phyloP scores from a whole-genome alignment of 2,113 vertebrate species.

The Pipra filicauda region DNA sequence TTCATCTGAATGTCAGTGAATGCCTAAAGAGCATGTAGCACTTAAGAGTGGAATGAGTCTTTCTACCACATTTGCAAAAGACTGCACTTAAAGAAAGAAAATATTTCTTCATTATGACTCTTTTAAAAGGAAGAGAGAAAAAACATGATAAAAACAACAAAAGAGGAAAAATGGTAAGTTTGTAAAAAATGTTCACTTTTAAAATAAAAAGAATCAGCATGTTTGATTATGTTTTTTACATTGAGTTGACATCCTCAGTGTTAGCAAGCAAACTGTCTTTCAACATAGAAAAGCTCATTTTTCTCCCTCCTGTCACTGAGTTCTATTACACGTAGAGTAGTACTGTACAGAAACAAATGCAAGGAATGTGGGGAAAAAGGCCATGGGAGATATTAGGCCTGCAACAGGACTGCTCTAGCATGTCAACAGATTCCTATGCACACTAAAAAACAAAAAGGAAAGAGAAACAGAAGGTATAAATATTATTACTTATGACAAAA shows the following conservation, averaged over 20 bases:
- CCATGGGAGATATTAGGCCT: slow-evolving; percentile 60
- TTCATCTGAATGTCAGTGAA: slow-evolving; percentile 31
- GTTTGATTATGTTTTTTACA: not conserved
- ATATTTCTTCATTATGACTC: not conserved
- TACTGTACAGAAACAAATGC: slow-evolving; percentile 33
- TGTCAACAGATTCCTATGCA: slow-evolving; percentile 56
- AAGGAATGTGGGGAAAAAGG: slow-evolving; percentile 50
- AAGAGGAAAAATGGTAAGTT: not conserved
- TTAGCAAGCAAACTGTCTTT: not conserved
- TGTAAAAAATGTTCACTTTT: not conserved
- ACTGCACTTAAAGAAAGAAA: slow-evolving; percentile 21
- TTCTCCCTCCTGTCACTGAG: not conserved
- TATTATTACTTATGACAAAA: slow-evolving; percentile 1
- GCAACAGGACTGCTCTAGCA: slow-evolving; percentile 64
- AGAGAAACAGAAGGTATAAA: slow-evolving; percentile 53
- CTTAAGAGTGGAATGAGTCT: slow-evolving; percentile 46
- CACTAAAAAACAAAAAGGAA: not conserved
- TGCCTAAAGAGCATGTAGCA: slow-evolving; percentile 32
- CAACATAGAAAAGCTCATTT: not conserved
- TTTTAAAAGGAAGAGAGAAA: not conserved
- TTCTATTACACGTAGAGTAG: not conserved
- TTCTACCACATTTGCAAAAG: slow-evolving; percentile 20
- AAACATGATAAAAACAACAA: not conserved
- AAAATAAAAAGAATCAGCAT: not conserved
- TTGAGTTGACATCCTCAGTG: not conserved